phyloP scores from a whole-genome alignment of 2,888 invertebrate species.

The Dasysyrphus tricinctus region DNA sequence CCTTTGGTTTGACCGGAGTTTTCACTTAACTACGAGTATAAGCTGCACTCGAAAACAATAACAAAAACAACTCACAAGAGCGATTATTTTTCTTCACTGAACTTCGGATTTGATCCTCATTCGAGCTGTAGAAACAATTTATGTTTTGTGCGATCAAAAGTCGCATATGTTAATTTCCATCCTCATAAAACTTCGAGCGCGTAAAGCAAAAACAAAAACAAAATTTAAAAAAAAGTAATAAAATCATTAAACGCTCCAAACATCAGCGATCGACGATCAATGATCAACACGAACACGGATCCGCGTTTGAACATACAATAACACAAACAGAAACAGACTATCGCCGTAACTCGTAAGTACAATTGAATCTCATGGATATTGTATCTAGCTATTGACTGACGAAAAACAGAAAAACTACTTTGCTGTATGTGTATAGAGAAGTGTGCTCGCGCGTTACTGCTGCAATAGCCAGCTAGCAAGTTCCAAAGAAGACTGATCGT shows the following conservation, averaged over 20 bases:
- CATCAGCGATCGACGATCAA: slow-evolving; percentile 60
- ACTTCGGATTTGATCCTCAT: slow-evolving; percentile 27
- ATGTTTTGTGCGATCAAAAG: slow-evolving; percentile 57
- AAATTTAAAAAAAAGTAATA: slow-evolving; percentile 20
- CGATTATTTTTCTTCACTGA: neutral
- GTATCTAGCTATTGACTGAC: slow-evolving; percentile 37
- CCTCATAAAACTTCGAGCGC: slow-evolving; percentile 37
- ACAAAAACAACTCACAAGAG: neutral
- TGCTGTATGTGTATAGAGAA: neutral
- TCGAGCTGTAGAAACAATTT: slow-evolving; percentile 58
- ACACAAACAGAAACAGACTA: slow-evolving; percentile 6
- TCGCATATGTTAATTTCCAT: slow-evolving; percentile 60
- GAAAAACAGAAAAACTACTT: slow-evolving; percentile 14
- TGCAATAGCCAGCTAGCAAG: slow-evolving; percentile 50
- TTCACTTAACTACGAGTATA: slow-evolving; percentile 8
- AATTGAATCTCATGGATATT: slow-evolving; percentile 44
- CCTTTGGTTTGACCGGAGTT: neutral
- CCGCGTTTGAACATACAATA: slow-evolving; percentile 62
- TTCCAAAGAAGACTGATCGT: slow-evolving; percentile 70
- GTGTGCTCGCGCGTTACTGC: slow-evolving; percentile 49
- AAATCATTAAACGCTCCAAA: slow-evolving; percentile 61
- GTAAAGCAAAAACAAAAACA: slow-evolving; percentile 19
- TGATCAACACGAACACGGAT: slow-evolving; percentile 69
- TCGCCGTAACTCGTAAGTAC: slow-evolving; percentile 30
- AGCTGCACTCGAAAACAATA: slow-evolving; percentile 1